phyloP scores from a whole-genome alignment of 2,797 vertebrate genomes.

The Hybognathus amarus region DNA sequence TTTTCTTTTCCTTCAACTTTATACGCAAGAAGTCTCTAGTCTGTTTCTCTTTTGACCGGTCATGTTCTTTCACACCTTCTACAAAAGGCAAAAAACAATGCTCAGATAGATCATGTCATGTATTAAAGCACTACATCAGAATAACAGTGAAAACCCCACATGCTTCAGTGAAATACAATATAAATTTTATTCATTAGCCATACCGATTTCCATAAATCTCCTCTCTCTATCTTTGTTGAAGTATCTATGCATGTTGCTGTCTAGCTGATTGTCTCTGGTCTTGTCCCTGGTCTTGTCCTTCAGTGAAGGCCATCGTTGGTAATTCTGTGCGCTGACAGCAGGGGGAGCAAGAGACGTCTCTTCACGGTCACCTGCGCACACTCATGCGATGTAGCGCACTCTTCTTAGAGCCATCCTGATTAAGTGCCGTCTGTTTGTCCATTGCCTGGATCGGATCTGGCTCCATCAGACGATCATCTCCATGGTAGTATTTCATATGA shows the following conservation, averaged over 20 bases:
- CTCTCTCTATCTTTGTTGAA: slow-evolving; percentile 74
- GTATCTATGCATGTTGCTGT: slow-evolving; percentile 73
- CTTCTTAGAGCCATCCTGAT: slow-evolving; percentile 82
- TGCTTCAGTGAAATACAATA: background rate
- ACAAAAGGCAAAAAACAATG: slow-evolving; percentile 7
- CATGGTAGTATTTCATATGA: slow-evolving; percentile 98
- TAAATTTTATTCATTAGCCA: slow-evolving; percentile 38
- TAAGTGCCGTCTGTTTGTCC: background rate
- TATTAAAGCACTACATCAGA: background rate
- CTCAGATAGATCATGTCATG: background rate
- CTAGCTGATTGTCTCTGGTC: slow-evolving; percentile 79
- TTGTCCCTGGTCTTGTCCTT: slow-evolving; percentile 83
- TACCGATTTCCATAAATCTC: slow-evolving; percentile 76
- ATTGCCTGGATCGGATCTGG: slow-evolving; percentile 84
- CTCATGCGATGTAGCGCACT: slow-evolving; percentile 87
- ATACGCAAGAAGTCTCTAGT: slow-evolving; percentile 87
- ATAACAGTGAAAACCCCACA: background rate
- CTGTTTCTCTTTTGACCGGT: slow-evolving; percentile 88
- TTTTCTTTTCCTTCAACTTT: slow-evolving; percentile 94
- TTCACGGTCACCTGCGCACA: slow-evolving; percentile 60
- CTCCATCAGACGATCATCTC: slow-evolving; percentile 76
- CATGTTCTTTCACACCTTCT: slow-evolving; percentile 82
- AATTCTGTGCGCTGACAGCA: slow-evolving; percentile 71
- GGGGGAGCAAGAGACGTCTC: slow-evolving; percentile 80
- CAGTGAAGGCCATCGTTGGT: slow-evolving; percentile 75